These are phyloP conservation scores for Brachyhypopomus gauderio DNA, from an alignment of 2,113 vertebrate species.

Conservation along the genomic window DNA sequence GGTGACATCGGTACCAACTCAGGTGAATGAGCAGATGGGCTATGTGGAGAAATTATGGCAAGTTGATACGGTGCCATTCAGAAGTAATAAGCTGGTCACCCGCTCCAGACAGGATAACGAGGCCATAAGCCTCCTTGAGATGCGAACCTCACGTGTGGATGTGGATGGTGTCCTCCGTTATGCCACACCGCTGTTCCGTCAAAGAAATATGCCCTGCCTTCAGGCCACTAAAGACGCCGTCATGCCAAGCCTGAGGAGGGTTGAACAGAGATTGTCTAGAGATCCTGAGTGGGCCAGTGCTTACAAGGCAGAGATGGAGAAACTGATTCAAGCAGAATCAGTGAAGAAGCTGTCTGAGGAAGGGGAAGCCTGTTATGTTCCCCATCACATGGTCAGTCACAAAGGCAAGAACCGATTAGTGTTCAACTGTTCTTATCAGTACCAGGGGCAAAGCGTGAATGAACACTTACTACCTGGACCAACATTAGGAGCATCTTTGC, in stretches of 20 bases:
- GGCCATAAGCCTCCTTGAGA: no score
- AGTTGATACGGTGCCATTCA: no score
- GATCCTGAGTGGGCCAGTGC: background rate
- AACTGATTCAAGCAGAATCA: background rate
- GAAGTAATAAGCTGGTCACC: no score
- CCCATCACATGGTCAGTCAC: background rate
- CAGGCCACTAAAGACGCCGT: background rate
- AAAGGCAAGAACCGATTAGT: background rate
- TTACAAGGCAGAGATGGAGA: background rate
- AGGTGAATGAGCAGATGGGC: no score
- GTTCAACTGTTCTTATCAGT: background rate
- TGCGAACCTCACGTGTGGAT: background rate
- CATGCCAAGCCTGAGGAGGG: background rate
- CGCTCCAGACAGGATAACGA: no score
- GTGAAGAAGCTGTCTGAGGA: no score
- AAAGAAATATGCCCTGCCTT: background rate
- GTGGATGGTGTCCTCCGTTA: conserved; percentile 1
- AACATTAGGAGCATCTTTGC: no score
- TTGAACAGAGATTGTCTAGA: background rate
- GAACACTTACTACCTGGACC: background rate
- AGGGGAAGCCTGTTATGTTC: no score
- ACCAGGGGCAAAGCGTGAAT: background rate
- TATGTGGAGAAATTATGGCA: no score
- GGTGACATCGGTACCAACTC: no score
- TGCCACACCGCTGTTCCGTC: conserved; percentile 10